phyloP scores from a whole-genome alignment of 2,113 vertebrate species.

The Zapus hudsonius region DNA sequence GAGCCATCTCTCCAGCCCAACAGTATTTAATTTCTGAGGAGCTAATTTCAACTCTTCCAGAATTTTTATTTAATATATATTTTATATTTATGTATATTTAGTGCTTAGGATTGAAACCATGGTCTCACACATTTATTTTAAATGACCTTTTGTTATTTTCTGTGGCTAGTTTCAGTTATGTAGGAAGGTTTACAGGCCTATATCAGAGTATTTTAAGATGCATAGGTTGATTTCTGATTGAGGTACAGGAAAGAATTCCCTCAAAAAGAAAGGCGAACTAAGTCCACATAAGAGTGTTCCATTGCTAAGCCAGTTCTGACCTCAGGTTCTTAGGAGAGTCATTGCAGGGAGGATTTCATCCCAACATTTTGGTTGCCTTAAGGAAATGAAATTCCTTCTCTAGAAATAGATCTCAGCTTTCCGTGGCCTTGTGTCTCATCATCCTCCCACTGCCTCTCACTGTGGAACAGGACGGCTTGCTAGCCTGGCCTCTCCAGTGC shows the following conservation, averaged over 20 bases:
- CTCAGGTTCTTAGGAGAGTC: not conserved
- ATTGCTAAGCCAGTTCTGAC: not conserved
- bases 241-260: not conserved
- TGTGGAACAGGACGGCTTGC: not conserved
- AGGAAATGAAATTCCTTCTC: constrained; percentile 26
- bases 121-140: not conserved
- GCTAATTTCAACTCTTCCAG: constrained; percentile 28
- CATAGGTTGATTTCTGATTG: not conserved
- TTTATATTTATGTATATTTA: not conserved
- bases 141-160: constrained; percentile 29
- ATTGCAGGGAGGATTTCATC: not conserved
- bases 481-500: not conserved
- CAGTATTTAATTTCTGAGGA: constrained; percentile 41
- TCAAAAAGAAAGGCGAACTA: not conserved
- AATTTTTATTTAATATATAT: constrained; percentile 25
- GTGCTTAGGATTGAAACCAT: not conserved
- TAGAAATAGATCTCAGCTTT: not conserved
- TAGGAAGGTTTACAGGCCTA: not conserved
- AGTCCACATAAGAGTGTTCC: not conserved
- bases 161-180: not conserved
- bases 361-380: not conserved
- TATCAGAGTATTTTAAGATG: not conserved
- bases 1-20: too few species aligned
- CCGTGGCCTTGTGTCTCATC: not conserved
- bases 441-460: not conserved